Conservation (phyloP, 2,888 invertebrate genomes). For the Parasteatoda lunata region DNA sequence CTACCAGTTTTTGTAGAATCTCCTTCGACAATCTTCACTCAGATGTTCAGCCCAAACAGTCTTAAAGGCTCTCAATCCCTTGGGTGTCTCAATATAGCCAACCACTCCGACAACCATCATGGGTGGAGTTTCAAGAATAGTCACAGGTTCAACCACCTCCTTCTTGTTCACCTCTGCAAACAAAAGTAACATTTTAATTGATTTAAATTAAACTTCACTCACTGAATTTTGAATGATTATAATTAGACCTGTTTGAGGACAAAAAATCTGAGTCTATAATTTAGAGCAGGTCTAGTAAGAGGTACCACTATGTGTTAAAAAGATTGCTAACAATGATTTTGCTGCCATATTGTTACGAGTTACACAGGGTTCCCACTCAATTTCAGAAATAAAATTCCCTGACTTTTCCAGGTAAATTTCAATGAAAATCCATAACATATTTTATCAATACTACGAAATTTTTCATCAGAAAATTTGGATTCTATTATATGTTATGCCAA, state of each 20-base stretch:
- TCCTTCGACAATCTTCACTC: slow-evolving; percentile 97
- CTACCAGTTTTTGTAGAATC: slow-evolving; percentile 99
- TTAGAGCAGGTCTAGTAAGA: too few relatives aligned
- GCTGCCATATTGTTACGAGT: too few relatives aligned
- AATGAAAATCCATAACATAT: too few relatives aligned
- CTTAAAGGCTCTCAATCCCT: slow-evolving; percentile 93
- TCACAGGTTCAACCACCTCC: slow-evolving; percentile 99
- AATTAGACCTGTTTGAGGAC: not conserved
- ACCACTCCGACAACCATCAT: slow-evolving; percentile 98
- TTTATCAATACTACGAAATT: too few relatives aligned
- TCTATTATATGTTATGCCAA: too few relatives aligned
- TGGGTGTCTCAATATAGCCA: slow-evolving; percentile 99
- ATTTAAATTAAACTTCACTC: not conserved
- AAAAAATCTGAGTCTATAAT: too few relatives aligned
- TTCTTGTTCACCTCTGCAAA: slow-evolving; percentile 96
- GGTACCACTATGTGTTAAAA: too few relatives aligned
- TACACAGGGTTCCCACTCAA: too few relatives aligned
- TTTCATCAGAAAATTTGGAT: too few relatives aligned
- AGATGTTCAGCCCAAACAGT: slow-evolving; percentile 99
- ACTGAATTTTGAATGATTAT: not conserved
- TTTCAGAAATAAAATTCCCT: too few relatives aligned
- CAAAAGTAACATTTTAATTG: not conserved
- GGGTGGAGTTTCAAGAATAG: slow-evolving; percentile 97
- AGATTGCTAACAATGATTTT: too few relatives aligned
- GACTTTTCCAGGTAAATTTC: too few relatives aligned